Evolutionary conservation across 2,797 vertebrate genomes (phyloP), one percentile per base, ranked within the genome.

Genomic region (Hipposideros larvatus): DNA sequence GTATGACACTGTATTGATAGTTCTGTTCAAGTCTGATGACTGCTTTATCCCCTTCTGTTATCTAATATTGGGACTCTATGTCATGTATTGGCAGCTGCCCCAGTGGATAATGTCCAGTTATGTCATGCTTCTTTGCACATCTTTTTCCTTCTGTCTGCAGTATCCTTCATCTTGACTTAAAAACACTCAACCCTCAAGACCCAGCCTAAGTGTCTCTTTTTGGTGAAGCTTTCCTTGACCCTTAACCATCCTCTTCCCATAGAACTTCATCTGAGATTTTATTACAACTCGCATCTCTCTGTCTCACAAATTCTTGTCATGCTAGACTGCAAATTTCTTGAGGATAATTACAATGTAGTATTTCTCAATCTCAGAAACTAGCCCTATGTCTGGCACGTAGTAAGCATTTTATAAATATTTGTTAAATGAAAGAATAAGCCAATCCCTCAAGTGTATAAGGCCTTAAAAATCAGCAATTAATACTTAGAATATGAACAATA

Each of bases 401-500:
- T 46, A 55, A 61, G 46, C 19, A 24, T 85, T 37, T 8, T 92
- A 4, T 46, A 66, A 77, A 65, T 59, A 2, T 66, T 87, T 43
- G 48, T 41, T 80, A 13, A 90, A 19, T 71, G 15, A 95, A 65
- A 63, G 11, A 65, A 28, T 57, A 59, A 87, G 51, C 53, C 11
- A 57, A 86, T 75, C 37, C 88, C 21, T 87, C 22, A 92, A 51
- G 5, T 66, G 43, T 61, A n/a, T 48, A 82, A 93, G 79, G 18
- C 34, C 26, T 95, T 96, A 53, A 78, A 90, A 86, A 70, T 74
- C 22, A 83, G 46, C n/a, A 96, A 22, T 95, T 95, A 87, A 75
- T 84, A 87, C 48, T 85, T 55, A 16, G 34, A 51, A 22, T 55
- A 37, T 51, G 57, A 96, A 79, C n/a, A 92, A 93, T 5, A 46